Conservation (phyloP, 2,888 invertebrate species). For the Liodrosophila aerea region DNA sequence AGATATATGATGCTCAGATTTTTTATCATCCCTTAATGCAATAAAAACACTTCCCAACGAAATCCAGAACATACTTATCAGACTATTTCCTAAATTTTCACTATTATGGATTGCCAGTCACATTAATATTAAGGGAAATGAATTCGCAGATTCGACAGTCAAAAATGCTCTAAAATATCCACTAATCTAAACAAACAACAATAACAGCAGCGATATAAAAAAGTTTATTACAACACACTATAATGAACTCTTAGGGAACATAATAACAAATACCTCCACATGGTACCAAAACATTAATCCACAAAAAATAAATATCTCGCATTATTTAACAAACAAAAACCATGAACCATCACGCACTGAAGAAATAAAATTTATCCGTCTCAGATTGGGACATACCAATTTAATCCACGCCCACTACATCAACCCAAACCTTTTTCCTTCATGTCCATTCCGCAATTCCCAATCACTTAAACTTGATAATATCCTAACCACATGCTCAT, state of each 20-base stretch:
- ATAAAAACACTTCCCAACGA: neutral
- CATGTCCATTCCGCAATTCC: too few species aligned
- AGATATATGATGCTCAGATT: neutral
- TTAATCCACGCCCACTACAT: too few species aligned
- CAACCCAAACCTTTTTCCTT: too few species aligned
- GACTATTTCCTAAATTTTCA: neutral
- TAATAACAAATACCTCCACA: neutral
- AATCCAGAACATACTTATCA: neutral
- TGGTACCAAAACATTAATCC: neutral
- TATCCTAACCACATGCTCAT: too few species aligned
- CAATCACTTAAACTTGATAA: too few species aligned
- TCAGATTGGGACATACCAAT: too few species aligned
- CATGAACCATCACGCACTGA: neutral
- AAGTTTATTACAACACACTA: neutral
- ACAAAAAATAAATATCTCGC: neutral
- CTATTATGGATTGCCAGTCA: conserved; percentile 1
- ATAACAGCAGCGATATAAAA: neutral
- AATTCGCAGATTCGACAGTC: neutral
- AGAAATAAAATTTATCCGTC: too few species aligned
- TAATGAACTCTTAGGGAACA: neutral
- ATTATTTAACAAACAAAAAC: neutral
- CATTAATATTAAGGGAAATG: neutral
- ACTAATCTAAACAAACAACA: neutral
- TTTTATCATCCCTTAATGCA: neutral
- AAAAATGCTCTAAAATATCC: neutral